phyloP scores from a whole-genome alignment of 2,888 invertebrate genomes.

The Glaucopsyche alexis region DNA sequence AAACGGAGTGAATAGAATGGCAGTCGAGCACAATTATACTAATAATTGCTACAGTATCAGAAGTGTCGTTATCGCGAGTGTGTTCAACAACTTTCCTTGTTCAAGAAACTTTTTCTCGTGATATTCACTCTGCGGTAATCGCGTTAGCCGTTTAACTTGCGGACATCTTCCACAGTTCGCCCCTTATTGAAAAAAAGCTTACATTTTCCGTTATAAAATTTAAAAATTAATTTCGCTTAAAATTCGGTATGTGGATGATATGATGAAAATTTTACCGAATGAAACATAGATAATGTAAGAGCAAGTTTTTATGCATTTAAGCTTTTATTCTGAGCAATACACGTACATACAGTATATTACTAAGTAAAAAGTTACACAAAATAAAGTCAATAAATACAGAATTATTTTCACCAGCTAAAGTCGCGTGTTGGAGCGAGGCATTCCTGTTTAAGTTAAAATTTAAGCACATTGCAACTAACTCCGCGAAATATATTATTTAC shows the following conservation, averaged over 20 bases:
- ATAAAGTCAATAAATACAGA: slow-evolving; percentile 48
- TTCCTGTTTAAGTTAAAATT: slow-evolving; percentile 54
- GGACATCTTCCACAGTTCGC: slow-evolving; percentile 68
- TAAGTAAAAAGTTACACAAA: slow-evolving; percentile 39
- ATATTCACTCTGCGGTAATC: slow-evolving; percentile 68
- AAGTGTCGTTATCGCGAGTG: slow-evolving; percentile 30
- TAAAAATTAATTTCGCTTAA: background rate
- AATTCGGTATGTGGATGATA: background rate
- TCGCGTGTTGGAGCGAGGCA: slow-evolving; percentile 48
- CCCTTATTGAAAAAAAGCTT: slow-evolving; percentile 56
- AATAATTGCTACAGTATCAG: slow-evolving; percentile 27
- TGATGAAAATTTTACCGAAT: too few species aligned
- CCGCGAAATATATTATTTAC: slow-evolving; percentile 31
- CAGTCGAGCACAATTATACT: slow-evolving; percentile 22
- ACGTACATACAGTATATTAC: slow-evolving; percentile 16
- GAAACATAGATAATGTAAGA: too few species aligned
- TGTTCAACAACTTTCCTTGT: slow-evolving; percentile 47
- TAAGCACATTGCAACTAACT: slow-evolving; percentile 51
- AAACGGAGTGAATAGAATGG: slow-evolving; percentile 20
- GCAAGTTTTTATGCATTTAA: background rate
- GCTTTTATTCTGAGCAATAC: background rate
- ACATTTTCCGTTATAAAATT: slow-evolving; percentile 41
- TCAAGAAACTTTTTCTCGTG: slow-evolving; percentile 49
- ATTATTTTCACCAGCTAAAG: slow-evolving; percentile 48
- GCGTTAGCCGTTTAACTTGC: slow-evolving; percentile 67